Evolutionary conservation across 2,113 vertebrate genomes (phyloP), one percentile per base, ranked within the genome.

Genomic region (Lepus americanus): DNA sequence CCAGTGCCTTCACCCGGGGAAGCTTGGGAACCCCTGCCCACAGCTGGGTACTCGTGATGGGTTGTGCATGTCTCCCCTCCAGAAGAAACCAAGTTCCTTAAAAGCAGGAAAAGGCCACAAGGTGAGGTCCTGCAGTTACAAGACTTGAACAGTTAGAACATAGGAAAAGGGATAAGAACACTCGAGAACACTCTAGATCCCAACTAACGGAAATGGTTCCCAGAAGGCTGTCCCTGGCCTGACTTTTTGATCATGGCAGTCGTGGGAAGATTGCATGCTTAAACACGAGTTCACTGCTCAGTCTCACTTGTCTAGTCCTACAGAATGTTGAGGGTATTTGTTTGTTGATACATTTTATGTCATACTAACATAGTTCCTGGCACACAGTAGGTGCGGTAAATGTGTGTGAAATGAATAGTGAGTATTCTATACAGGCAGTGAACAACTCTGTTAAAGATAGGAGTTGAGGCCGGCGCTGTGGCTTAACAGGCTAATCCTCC

Each of bases 81-180:
- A 79, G 74, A 95, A 69, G 44, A 74, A 11, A 74, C 25, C 23
- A 64, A 69, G 31, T 55, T 66, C 86, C 63, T 88, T 86, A 94
- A 66, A 82, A 67, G 86, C 10, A 69, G 64, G 44, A 90, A 39
- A 13, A 12, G 9, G 69, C 29, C 79, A 74, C 64, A 39, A 80
- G 36, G 53, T 64, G 84, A 73, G 64, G 59, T 55, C 59, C 92
- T 95, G 25, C 16, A 73, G 10, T 80, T 86, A 44, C 19, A 91
- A 92, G 88, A 72, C 6, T 27, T 1, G 55, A 89, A 90, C 72
- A 69, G 64, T 77, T 66, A 66, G 14, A 59, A 5, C 29, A n/a
- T 3, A 36, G 8, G 76, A 80, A 73, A 74, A 92, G 67, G 31
- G 83, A 29, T 78, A 83, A 6, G 2, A 51, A 70, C 16, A 33